phyloP scores from a whole-genome alignment of 2,888 invertebrate genomes.

The Bruchidius siliquastri region DNA sequence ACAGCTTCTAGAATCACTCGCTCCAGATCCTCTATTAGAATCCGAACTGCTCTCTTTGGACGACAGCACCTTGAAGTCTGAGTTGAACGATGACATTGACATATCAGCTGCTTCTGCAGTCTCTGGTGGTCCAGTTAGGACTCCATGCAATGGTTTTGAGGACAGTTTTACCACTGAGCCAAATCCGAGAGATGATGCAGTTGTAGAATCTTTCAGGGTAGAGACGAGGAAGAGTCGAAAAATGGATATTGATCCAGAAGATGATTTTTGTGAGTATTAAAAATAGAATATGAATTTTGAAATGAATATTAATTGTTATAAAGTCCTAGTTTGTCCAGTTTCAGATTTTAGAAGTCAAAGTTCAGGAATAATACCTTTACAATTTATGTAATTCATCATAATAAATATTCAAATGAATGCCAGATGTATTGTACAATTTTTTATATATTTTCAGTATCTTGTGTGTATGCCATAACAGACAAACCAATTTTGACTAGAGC shows the following conservation, averaged over 20 bases:
- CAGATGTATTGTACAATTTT: background rate
- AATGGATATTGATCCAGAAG: constrained; percentile 33
- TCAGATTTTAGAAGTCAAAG: no score
- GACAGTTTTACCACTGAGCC: background rate
- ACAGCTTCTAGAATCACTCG: constrained; percentile 37
- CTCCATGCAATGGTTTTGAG: constrained; percentile 8
- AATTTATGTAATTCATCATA: no score
- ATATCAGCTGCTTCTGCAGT: constrained; percentile 25
- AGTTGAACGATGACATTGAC: constrained; percentile 36
- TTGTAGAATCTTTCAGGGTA: constrained; percentile 19
- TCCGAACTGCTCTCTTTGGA: constrained; percentile 41
- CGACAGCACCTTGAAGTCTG: constrained; percentile 40
- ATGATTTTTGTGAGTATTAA: constrained; percentile 36
- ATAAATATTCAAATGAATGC: no score
- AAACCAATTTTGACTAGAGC: constrained; percentile 70
- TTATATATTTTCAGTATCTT: constrained; percentile 31
- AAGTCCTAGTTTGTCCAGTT: no score
- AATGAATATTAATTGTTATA: no score
- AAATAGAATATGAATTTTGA: no score
- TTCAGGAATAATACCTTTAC: no score
- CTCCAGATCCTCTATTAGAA: constrained; percentile 36
- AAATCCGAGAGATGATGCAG: constrained; percentile 6
- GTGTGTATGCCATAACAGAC: constrained; percentile 50
- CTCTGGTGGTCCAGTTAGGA: constrained; percentile 24
- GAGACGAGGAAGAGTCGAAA: constrained; percentile 23